Conservation (phyloP, 2,888 invertebrate species). For the Lottia scabra region DNA sequence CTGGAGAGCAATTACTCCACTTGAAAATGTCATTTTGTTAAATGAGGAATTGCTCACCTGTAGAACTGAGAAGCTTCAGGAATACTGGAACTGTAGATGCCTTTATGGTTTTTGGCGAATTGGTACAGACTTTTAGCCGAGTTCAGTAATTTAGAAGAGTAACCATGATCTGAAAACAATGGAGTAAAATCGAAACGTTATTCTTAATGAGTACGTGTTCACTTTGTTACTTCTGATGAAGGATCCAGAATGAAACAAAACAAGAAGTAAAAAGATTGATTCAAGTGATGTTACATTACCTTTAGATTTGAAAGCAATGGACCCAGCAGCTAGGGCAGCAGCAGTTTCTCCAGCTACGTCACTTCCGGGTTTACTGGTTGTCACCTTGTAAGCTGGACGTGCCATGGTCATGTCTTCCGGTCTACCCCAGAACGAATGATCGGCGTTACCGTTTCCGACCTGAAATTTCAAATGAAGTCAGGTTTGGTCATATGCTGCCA, state of each 20-base stretch:
- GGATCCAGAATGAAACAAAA: no score
- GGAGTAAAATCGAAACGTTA: neutral
- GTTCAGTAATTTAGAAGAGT: constrained; percentile 23
- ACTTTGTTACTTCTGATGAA: no score
- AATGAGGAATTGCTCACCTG: neutral
- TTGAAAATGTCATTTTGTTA: no score
- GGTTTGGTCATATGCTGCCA: no score
- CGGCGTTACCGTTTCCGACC: constrained; percentile 71
- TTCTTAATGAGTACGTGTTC: no score
- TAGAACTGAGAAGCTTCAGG: constrained; percentile 14
- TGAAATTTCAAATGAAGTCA: constrained; percentile 16
- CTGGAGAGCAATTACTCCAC: no score
- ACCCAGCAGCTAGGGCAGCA: constrained; percentile 74
- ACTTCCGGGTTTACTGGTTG: constrained; percentile 73
- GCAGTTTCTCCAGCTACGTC: constrained; percentile 76
- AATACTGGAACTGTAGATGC: constrained; percentile 23
- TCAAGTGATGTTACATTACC: constrained; percentile 10
- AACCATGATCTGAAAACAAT: constrained; percentile 25
- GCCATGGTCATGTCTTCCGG: constrained; percentile 75
- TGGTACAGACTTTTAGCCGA: constrained; percentile 28
- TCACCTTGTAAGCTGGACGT: constrained; percentile 74
- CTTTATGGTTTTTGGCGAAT: constrained; percentile 29
- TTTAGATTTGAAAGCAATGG: constrained; percentile 42
- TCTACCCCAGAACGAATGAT: constrained; percentile 76
- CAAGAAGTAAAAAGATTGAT: no score